phyloP scores from a whole-genome alignment of 2,888 invertebrate species.

The Amiota communis region DNA sequence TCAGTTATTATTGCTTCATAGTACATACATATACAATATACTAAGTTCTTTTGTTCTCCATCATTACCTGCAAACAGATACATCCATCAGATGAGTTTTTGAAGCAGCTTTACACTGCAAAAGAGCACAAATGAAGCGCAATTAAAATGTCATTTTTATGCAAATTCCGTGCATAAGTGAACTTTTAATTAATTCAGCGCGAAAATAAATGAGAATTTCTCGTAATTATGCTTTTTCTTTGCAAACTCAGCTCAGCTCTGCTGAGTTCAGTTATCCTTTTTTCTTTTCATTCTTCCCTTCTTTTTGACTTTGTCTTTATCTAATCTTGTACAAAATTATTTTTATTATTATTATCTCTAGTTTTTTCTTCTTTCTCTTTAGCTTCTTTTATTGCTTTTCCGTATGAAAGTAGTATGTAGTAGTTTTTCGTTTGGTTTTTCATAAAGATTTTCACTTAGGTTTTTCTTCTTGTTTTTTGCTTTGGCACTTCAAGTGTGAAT shows the following conservation, averaged over 20 bases:
- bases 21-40: no score
- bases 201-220: constrained; percentile 60
- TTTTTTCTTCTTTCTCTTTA: not conserved
- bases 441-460: not conserved
- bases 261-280: not conserved
- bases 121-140: constrained; percentile 64
- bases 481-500: constrained; percentile 16
- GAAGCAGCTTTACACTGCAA: constrained; percentile 31
- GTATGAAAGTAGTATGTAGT: no score
- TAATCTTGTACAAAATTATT: constrained; percentile 2
- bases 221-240: constrained; percentile 56
- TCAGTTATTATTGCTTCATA: no score
- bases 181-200: constrained; percentile 66
- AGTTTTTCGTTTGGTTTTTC: not conserved
- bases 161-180: constrained; percentile 67
- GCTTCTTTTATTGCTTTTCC: not conserved
- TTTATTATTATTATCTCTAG: not conserved
- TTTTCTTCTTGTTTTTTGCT: not conserved
- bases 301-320: not conserved
- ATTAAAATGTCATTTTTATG: constrained; percentile 67
- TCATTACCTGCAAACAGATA: constrained; percentile 28
- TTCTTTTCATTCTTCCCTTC: not conserved
- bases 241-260: not conserved
- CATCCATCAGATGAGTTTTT: constrained; percentile 14
- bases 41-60: not conserved